Conservation (phyloP, 2,888 invertebrate species). For the Euplagia quadripunctaria region DNA sequence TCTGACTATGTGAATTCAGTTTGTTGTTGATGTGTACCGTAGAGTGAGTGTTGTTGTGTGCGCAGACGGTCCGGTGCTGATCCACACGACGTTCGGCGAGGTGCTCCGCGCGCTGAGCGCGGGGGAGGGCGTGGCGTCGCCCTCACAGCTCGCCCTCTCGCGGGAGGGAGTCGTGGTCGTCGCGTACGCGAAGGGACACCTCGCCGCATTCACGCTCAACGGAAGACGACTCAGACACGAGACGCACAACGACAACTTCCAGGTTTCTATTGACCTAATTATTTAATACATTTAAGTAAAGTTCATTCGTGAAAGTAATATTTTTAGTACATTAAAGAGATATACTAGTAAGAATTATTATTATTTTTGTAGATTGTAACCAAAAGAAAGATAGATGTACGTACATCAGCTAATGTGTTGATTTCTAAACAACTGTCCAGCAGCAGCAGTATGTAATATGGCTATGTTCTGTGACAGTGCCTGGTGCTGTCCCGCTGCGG, state of each 20-base stretch:
- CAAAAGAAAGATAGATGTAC: too few relatives aligned
- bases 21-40: too few relatives aligned
- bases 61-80: slow-evolving; percentile 97
- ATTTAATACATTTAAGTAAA: too few relatives aligned
- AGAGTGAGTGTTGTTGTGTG: neutral
- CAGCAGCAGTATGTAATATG: too few relatives aligned
- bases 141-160: slow-evolving; percentile 96
- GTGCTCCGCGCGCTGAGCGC: slow-evolving; percentile 96
- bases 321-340: too few relatives aligned
- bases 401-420: too few relatives aligned
- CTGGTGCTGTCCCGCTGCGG: slow-evolving; percentile 98
- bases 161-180: slow-evolving; percentile 98
- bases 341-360: too few relatives aligned
- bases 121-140: slow-evolving; percentile 90
- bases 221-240: slow-evolving; percentile 96
- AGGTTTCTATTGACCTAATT: slow-evolving; percentile 85
- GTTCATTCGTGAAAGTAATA: too few relatives aligned
- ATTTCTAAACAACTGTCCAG: too few relatives aligned
- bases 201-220: slow-evolving; percentile 98
- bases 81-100: slow-evolving; percentile 99
- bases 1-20: too few relatives aligned
- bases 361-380: too few relatives aligned
- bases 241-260: slow-evolving; percentile 97
- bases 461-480: slow-evolving; percentile 87
- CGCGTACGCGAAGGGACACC: slow-evolving; percentile 96